A percentile compares a stretch with the other conserved stretches of the same genome.
Evolutionary conservation across 2,888 invertebrate species (phyloP).

Genomic region (Tenthredo livida): DNA sequence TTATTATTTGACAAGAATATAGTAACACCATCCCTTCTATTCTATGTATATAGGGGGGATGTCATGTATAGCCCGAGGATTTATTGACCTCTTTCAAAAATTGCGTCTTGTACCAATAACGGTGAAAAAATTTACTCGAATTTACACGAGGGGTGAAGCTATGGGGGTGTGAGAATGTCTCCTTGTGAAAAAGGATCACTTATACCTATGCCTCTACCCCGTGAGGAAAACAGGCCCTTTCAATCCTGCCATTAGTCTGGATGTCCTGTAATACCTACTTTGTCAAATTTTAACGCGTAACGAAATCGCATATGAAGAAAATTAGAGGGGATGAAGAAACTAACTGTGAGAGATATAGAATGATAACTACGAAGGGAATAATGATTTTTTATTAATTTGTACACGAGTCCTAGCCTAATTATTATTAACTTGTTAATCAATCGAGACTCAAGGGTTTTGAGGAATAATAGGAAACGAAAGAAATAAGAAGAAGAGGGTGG

Average conservation of each 20-base stretch:
- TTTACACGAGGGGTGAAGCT: not conserved
- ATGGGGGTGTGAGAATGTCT: not conserved
- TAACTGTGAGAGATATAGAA: conserved; percentile 1
- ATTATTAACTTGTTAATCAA: not conserved
- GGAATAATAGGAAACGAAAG: not conserved
- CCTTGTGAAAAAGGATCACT: not conserved
- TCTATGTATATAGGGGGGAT: not conserved
- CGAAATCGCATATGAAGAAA: not conserved
- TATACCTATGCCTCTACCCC: too few relatives aligned
- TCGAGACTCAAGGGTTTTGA: not conserved
- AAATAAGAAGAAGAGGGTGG: not conserved
- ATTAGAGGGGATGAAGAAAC: not conserved
- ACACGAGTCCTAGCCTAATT: not conserved
- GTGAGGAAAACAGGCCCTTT: not conserved
- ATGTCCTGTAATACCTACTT: not conserved
- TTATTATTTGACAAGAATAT: conserved; percentile 34
- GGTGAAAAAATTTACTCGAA: not conserved
- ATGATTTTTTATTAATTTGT: conserved; percentile 10
- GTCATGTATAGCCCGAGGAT: not conserved
- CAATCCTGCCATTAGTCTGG: not conserved
- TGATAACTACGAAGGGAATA: not conserved
- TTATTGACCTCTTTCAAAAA: not conserved
- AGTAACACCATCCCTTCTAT: not conserved
- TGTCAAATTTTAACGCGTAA: not conserved
- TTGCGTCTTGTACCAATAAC: not conserved